A percentile compares a stretch with the other conserved stretches of the same genome.
Evolutionary conservation across 2,113 vertebrate species (phyloP).

Genomic region (Pavo muticus): DNA sequence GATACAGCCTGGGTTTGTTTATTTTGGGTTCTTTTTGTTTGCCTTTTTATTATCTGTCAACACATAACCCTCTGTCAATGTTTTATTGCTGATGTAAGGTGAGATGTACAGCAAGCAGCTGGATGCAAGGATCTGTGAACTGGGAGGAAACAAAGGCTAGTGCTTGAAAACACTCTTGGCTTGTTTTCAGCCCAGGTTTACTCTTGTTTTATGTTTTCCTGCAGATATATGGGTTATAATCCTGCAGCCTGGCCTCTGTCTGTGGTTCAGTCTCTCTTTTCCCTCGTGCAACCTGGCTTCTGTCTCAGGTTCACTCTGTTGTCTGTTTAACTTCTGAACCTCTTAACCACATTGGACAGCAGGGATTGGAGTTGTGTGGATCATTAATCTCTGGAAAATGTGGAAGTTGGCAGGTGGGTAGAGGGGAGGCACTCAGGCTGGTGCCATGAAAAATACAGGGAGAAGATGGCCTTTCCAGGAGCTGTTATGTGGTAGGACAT

Average conservation of each 20-base stretch:
- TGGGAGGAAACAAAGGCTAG: background rate
- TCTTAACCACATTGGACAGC: background rate
- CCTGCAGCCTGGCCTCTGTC: background rate
- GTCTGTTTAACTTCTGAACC: background rate
- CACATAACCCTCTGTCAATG: background rate
- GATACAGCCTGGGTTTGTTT: background rate
- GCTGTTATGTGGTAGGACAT: background rate
- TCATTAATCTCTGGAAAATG: background rate
- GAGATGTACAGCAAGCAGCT: background rate
- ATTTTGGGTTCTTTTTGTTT: background rate
- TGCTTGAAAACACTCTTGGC: background rate
- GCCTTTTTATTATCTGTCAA: background rate
- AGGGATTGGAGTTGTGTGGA: fast-evolving
- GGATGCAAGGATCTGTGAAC: background rate
- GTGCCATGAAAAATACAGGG: background rate
- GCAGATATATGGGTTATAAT: background rate
- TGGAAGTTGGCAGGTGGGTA: background rate
- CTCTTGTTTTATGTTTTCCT: background rate
- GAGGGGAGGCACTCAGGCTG: background rate
- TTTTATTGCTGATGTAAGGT: background rate
- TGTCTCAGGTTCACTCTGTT: background rate
- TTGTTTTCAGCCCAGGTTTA: background rate
- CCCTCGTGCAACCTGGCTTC: background rate
- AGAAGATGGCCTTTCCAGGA: background rate
- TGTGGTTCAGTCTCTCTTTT: background rate